Evolutionary conservation across 2,888 invertebrate species (phyloP), one percentile per base, ranked within the genome.

Genomic region (Cistogaster globosa): DNA sequence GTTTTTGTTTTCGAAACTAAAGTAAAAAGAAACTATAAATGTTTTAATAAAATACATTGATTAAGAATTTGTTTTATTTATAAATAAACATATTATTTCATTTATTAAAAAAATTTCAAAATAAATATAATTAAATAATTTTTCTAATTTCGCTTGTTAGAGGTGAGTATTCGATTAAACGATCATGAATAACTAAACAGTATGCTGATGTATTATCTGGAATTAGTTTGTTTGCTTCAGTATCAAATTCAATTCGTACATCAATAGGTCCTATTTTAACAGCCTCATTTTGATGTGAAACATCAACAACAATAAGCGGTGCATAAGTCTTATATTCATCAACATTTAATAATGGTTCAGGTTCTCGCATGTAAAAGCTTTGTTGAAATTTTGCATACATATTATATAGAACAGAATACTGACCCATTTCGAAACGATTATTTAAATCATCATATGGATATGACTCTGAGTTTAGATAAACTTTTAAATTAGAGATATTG

Each of bases 171-270:
- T 53, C 53, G 20, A 53, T 53, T 53, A 53, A 53, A 18, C 53
- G 53, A 53, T 53, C 53, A 53, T 53, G 53, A 53, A 53, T 53
- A 53, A 53, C 53, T 53, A 53, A 53, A 57, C 57, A 57, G 57
- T 57, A 57, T 57, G 57, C 57, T 57, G 57, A 57, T 60, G 36
- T 60, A 20, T 60, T 60, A 20, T 60, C 38, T n/a, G 38, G 38
- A 60, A 60, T 60, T 60, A 14, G 36, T 60, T 60, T 60, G 60
- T 60, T 60, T 60, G 60, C 60, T 60, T 60, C 38, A 60, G 60
- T 60, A 60, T 60, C 60, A 60, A 60, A 60, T 60, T 60, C 60
- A 60, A 38, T 38, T 60, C 60, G 60, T 60, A 60, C 60, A 36
- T 60, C 60, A 60, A 60, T 60, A 60, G 60, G 60, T 60, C 60